Evolutionary conservation across 1,140 invertebrate species (phyloP).

Genomic region (Globodera rostochiensis): DNA sequence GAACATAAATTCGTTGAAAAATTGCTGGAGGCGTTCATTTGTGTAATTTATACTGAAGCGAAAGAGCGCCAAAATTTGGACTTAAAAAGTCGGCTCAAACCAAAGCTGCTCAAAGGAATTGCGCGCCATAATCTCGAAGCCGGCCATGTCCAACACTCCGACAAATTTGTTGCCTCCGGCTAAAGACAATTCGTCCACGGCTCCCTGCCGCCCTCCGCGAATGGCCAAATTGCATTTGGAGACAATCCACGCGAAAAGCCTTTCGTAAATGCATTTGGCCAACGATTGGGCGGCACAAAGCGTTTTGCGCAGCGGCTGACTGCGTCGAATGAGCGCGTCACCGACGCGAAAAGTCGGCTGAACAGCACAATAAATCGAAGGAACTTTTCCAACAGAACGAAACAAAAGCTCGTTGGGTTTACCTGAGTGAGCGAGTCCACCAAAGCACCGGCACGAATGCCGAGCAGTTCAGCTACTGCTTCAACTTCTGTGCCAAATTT

Average conservation of each 20-base stretch:
- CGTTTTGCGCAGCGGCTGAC: slow-evolving; percentile 45
- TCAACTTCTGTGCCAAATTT: slow-evolving; percentile 50
- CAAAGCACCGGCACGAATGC: slow-evolving; percentile 70
- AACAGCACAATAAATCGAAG: not conserved
- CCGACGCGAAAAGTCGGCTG: slow-evolving; percentile 24
- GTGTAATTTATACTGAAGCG: slow-evolving; percentile 88
- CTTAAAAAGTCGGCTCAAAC: slow-evolving; percentile 13
- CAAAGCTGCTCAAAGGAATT: slow-evolving; percentile 67
- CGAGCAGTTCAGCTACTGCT: slow-evolving; percentile 67
- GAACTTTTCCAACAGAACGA: too few relatives aligned
- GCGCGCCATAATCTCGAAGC: slow-evolving; percentile 98
- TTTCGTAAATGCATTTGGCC: slow-evolving; percentile 58
- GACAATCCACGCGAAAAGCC: slow-evolving; percentile 62
- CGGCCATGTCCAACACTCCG: slow-evolving; percentile 99
- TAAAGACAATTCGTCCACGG: not conserved
- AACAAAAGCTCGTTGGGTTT: slow-evolving; percentile 3
- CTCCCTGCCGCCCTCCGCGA: not conserved
- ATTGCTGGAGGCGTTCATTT: slow-evolving; percentile 91
- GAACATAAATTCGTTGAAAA: slow-evolving; percentile 99
- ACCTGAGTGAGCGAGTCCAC: slow-evolving; percentile 69
- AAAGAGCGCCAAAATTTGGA: not conserved
- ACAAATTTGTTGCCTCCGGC: slow-evolving; percentile 63
- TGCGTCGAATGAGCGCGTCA: slow-evolving; percentile 19
- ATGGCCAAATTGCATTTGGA: slow-evolving; percentile 56
- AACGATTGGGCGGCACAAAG: slow-evolving; percentile 69